A percentile compares a stretch with the other conserved stretches of the same genome.
Evolutionary conservation across 1,140 invertebrate genomes (phyloP).

Genomic region (Micrasema longulum): DNA sequence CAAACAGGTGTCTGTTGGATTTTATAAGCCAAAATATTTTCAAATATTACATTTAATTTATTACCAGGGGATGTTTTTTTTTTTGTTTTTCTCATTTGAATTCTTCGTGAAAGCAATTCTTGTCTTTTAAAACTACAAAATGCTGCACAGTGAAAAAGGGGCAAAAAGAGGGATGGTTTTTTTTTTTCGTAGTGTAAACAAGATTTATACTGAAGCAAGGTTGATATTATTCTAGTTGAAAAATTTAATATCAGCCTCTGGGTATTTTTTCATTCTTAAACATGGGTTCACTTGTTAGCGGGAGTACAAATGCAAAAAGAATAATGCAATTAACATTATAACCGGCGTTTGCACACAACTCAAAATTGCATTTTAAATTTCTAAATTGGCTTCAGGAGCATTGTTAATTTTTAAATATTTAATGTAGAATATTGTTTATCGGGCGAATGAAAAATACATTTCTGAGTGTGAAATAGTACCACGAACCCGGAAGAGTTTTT

Average conservation of each 20-base stretch:
- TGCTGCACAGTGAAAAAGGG: conserved; percentile 36
- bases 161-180: conserved; percentile 36
- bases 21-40: too few species aligned
- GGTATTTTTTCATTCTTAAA: conserved; percentile 23
- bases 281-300: conserved; percentile 12
- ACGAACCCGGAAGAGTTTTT: too few species aligned
- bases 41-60: too few species aligned
- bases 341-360: background rate
- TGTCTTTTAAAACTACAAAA: background rate
- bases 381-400: too few species aligned
- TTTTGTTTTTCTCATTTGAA: too few species aligned
- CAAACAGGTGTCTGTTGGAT: too few species aligned
- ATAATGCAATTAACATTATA: background rate
- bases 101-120: background rate
- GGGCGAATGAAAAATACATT: too few species aligned
- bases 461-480: too few species aligned
- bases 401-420: too few species aligned
- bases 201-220: conserved; percentile 50
- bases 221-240: conserved; percentile 52
- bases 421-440: too few species aligned
- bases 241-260: conserved; percentile 51
- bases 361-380: too few species aligned
- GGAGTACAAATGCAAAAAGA: conserved; percentile 15
- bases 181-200: conserved; percentile 44
- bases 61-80: too few species aligned